These are phyloP conservation scores for Dasypogon diadema DNA, from an alignment of 2,888 invertebrate species.

Conservation along the genomic window DNA sequence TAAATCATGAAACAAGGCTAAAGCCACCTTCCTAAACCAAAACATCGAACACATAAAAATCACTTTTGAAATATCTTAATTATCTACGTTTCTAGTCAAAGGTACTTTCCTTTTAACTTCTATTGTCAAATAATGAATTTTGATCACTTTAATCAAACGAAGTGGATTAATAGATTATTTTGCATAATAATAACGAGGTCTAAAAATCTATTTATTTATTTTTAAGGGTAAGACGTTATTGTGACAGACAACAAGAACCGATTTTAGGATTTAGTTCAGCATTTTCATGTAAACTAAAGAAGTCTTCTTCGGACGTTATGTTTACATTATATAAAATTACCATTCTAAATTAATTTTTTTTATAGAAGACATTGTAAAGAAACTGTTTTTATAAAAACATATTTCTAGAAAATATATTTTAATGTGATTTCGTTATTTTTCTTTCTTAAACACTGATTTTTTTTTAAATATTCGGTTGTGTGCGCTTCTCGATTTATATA, in stretches of 20 bases:
- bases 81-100: too few relatives aligned
- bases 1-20: too few relatives aligned
- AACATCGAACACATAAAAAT: too few relatives aligned
- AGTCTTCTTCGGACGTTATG: constrained; percentile 37
- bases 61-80: too few relatives aligned
- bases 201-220: not conserved
- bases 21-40: too few relatives aligned
- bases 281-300: constrained; percentile 8
- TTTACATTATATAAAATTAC: constrained; percentile 19
- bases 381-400: constrained; percentile 28
- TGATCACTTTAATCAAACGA: too few relatives aligned
- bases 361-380: constrained; percentile 30
- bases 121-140: too few relatives aligned
- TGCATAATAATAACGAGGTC: too few relatives aligned
- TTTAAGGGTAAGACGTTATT: too few relatives aligned
- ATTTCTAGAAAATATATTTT: constrained; percentile 37
- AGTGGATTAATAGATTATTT: too few relatives aligned
- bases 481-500: constrained; percentile 51
- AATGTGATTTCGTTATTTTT: constrained; percentile 34
- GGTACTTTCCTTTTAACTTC: too few relatives aligned
- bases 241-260: not conserved
- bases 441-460: constrained; percentile 32
- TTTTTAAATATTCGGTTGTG: constrained; percentile 51
- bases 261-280: not conserved
- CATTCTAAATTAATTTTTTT: constrained; percentile 23